phyloP scores from a whole-genome alignment of 2,113 vertebrate genomes.

The Cranoglanis bouderius region DNA sequence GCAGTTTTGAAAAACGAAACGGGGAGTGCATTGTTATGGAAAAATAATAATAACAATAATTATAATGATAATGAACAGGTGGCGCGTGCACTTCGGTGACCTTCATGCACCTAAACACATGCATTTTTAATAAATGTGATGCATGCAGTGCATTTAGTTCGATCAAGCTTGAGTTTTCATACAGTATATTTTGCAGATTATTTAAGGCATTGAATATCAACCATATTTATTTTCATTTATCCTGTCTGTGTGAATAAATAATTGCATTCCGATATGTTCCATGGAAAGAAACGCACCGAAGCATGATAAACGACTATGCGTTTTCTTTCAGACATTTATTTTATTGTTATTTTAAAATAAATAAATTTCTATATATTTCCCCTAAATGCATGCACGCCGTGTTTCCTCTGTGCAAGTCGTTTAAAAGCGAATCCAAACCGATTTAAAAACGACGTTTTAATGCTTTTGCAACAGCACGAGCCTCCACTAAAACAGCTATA shows the following conservation, averaged over 20 bases:
- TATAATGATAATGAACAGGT: not conserved
- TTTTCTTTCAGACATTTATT: not conserved
- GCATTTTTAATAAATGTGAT: not conserved
- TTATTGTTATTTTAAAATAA: not conserved
- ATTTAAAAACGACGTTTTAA: not conserved
- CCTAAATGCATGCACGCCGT: not conserved
- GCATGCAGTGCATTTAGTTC: not conserved
- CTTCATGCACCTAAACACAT: not conserved
- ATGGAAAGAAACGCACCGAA: not conserved
- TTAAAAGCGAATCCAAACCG: not conserved
- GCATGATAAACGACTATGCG: not conserved
- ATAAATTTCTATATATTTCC: not conserved
- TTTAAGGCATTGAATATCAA: not conserved
- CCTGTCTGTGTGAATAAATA: not conserved
- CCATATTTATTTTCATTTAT: not conserved
- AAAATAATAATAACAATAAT: constrained; percentile 15
- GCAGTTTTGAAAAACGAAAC: not conserved
- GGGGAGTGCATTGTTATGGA: not conserved
- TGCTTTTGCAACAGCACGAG: not conserved
- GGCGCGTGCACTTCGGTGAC: not conserved
- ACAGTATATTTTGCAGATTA: not conserved
- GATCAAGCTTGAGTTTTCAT: not conserved
- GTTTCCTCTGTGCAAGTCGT: not conserved
- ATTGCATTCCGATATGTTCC: not conserved
- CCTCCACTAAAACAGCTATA: not conserved